Conservation (phyloP, 1,140 invertebrate genomes). For the Drosophila busckii region DNA sequence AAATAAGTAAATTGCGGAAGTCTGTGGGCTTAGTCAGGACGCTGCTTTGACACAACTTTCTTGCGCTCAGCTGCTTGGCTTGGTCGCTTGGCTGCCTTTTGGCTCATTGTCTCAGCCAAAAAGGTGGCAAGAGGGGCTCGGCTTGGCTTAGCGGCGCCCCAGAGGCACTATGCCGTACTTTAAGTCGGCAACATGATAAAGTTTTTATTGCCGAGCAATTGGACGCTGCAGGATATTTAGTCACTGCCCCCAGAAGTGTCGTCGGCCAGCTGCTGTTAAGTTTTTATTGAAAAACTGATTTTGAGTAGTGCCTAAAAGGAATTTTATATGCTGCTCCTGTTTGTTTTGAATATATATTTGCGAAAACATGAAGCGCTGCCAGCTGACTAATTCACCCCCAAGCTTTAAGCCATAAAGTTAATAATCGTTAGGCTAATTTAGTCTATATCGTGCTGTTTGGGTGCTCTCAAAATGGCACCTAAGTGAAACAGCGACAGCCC, state of each 20-base stretch:
- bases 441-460: conserved; percentile 13
- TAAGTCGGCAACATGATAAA: conserved; percentile 49
- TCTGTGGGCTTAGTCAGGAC: conserved; percentile 6
- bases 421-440: conserved; percentile 35
- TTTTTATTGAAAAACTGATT: conserved; percentile 58
- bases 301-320: conserved; percentile 36
- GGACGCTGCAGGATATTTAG: conserved; percentile 30
- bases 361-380: too few relatives aligned
- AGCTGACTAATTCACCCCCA: too few relatives aligned
- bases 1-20: conserved; percentile 37
- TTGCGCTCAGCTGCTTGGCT: not conserved
- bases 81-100: conserved; percentile 7
- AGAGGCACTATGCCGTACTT: conserved; percentile 9
- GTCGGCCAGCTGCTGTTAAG: conserved; percentile 34
- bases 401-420: conserved; percentile 22
- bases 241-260: conserved; percentile 26
- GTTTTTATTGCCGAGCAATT: conserved; percentile 71
- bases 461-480: conserved; percentile 19
- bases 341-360: conserved; percentile 2
- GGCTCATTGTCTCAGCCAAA: conserved; percentile 27
- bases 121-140: not conserved
- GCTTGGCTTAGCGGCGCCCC: conserved; percentile 5
- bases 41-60: not conserved
- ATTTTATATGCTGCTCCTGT: conserved; percentile 20
- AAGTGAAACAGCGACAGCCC: conserved; percentile 1